Evolutionary conservation across 2,113 vertebrate species (phyloP).

Genomic region (Cyprinodon variegatus): DNA sequence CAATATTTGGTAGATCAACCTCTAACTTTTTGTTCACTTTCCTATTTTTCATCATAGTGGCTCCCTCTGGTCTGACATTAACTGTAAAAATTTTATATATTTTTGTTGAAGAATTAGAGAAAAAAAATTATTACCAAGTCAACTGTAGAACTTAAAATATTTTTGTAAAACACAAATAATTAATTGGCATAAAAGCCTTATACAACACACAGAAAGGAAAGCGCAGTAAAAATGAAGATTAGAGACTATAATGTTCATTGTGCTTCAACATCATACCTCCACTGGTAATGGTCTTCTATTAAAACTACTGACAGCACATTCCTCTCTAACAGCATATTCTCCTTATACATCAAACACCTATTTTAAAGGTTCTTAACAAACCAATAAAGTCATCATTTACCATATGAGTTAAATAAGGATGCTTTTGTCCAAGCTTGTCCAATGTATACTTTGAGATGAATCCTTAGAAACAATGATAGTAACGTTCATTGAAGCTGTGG

Average conservation of each 20-base stretch:
- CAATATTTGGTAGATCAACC: too few relatives aligned
- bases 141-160: too few relatives aligned
- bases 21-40: too few relatives aligned
- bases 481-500: constrained; percentile 21
- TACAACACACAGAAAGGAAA: background rate
- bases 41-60: too few relatives aligned
- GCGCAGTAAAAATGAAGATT: background rate
- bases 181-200: too few relatives aligned
- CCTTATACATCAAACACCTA: constrained; percentile 16
- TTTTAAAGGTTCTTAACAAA: constrained; percentile 30
- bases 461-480: constrained; percentile 39
- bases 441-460: constrained; percentile 18
- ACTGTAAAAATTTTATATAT: too few relatives aligned
- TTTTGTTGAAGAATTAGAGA: too few relatives aligned
- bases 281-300: background rate
- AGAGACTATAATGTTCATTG: background rate
- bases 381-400: constrained; percentile 33
- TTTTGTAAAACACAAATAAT: too few relatives aligned
- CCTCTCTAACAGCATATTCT: background rate
- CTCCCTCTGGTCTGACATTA: too few relatives aligned
- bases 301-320: background rate
- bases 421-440: constrained; percentile 33
- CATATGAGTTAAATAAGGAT: constrained; percentile 49
- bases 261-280: background rate
- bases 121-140: too few relatives aligned